Evolutionary conservation across 2,888 invertebrate species (phyloP).

Genomic region (Apoda limacodes): DNA sequence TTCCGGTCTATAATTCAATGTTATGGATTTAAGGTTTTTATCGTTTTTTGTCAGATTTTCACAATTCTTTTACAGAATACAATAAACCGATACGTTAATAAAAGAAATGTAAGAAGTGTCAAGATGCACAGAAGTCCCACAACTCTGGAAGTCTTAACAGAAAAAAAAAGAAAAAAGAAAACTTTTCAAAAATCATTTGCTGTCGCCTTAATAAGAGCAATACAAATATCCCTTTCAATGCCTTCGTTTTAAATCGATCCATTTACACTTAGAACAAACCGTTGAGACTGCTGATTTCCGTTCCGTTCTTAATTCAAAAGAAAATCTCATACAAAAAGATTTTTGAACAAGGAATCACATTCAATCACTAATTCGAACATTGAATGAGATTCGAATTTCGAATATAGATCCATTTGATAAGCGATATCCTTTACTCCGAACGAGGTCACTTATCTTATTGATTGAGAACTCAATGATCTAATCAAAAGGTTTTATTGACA

Average conservation of each 20-base stretch:
- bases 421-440: constrained; percentile 58
- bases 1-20: no score
- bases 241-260: constrained; percentile 63
- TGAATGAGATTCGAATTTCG: constrained; percentile 57
- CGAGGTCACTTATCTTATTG: constrained; percentile 64
- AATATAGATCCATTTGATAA: constrained; percentile 67
- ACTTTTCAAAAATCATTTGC: no score
- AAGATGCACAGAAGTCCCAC: no score
- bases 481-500: constrained; percentile 30
- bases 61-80: no score
- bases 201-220: no score
- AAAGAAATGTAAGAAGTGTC: no score
- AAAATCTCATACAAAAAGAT: constrained; percentile 48
- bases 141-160: no score
- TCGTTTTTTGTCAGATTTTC: no score
- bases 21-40: no score
- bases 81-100: no score
- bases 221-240: no score
- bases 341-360: neutral
- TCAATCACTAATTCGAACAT: constrained; percentile 57
- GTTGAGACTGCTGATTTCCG: constrained; percentile 65
- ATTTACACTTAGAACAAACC: constrained; percentile 65
- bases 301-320: constrained; percentile 65
- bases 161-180: no score
- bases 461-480: constrained; percentile 46